Evolutionary conservation across 2,113 vertebrate genomes (phyloP), one percentile per base, ranked within the genome.

Genomic region (Origma solitaria): DNA sequence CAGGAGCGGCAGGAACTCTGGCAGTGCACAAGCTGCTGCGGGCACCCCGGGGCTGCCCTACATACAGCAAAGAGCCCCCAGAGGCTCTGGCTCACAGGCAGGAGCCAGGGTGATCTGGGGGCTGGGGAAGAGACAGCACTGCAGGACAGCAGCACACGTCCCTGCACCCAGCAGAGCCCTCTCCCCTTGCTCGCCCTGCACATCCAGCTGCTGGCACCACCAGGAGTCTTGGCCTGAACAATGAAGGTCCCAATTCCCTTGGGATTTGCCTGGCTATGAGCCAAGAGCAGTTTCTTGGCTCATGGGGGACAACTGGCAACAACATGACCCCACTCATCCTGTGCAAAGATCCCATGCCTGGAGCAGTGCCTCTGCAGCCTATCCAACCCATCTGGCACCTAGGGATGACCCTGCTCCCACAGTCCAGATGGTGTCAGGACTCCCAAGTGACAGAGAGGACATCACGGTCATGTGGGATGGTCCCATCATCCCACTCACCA

Each of bases 41-140:
- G 94, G 91, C 28, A 10, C 86, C 92, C 81, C 0, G 42, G 86
- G 70, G 86, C 25, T 95, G 91, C 89, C 94, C 96, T 95, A 95
- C 78, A 95, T 96, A 72, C 2, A 0, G 76, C 81, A 69, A 18
- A 42, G 84, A 40, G 60, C 18, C 4, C 1, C 0, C 0, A 0
- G 42, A 66, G 82, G 56, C 1, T 0, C 5, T 1, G 8, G 58
- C 47, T 25, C 5, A 1, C 2, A 6, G 65, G 86, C 56, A 47
- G 56, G 17, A 64, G 38, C 45, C 0, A 0, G 38, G n/a, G 18
- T 0, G 0, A 2, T 3, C 44, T 10, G 64, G 54, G 49, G 37
- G 45, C 23, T 68, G 62, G 50, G 53, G 31, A 47, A 25, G 40
- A 47, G 49, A 75, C 61, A 65, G n/a, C 2, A 0, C 8, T 13